These are phyloP conservation scores for Actinemys pallida DNA, from an alignment of 2,113 vertebrate species.

Conservation along the genomic window DNA sequence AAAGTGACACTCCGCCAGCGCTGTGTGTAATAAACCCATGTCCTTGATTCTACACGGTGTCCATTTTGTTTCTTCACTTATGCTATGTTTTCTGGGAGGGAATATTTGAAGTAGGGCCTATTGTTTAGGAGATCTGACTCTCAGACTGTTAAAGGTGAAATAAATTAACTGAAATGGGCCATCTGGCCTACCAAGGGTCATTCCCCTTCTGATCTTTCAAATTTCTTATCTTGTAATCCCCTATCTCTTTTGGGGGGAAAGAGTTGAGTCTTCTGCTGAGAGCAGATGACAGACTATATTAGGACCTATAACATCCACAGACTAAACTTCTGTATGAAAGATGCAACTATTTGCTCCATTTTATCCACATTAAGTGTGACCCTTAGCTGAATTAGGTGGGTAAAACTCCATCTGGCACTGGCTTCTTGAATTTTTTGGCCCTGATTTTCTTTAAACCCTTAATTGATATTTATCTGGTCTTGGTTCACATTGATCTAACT, in stretches of 20 bases:
- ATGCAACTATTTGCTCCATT: background rate
- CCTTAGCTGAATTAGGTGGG: background rate
- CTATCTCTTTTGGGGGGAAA: background rate
- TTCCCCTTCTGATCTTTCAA: background rate
- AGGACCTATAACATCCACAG: background rate
- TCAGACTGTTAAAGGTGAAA: background rate
- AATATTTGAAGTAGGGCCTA: background rate
- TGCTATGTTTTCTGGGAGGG: background rate
- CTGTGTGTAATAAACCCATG: too few species aligned
- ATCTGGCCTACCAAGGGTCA: background rate
- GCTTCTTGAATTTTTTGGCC: background rate
- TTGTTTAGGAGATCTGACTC: background rate
- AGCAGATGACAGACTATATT: background rate
- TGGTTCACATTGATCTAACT: background rate
- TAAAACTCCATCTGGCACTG: background rate
- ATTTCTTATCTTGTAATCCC: background rate
- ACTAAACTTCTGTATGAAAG: background rate
- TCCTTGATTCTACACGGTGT: too few species aligned
- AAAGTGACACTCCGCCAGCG: too few species aligned
- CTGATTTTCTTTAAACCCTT: background rate
- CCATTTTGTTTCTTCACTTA: too few species aligned
- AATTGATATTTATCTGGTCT: background rate
- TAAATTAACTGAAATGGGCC: background rate
- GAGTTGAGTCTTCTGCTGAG: background rate
- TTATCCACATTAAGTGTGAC: background rate